Percentiles rank a stretch among this genome's conserved stretches.
These are phyloP conservation scores for Chlamydotis undulata DNA, from an alignment of 2,113 vertebrate species.

Conservation along the genomic window DNA sequence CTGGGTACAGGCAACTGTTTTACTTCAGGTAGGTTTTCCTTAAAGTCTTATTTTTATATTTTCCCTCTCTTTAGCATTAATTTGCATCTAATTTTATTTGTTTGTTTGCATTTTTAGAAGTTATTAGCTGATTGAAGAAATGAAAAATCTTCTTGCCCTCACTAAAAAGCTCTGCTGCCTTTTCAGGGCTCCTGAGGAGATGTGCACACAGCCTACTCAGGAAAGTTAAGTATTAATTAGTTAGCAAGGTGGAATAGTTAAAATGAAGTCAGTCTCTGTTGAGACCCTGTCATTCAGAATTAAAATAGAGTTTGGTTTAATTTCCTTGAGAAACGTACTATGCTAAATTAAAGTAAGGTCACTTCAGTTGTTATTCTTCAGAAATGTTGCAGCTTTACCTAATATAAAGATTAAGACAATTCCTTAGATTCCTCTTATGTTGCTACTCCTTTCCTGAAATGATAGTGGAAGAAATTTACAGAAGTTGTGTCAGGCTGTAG, in stretches of 20 bases:
- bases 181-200: background rate
- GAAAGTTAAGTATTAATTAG: conserved; percentile 27
- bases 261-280: background rate
- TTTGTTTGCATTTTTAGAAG: background rate
- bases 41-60: background rate
- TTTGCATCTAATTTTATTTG: background rate
- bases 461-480: background rate
- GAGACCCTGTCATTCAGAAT: background rate
- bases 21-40: background rate
- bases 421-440: background rate
- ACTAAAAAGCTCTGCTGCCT: background rate
- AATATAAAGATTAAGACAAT: background rate
- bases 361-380: background rate
- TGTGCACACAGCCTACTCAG: background rate
- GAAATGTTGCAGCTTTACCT: background rate
- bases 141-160: background rate
- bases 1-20: background rate
- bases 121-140: background rate
- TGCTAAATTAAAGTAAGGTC: background rate
- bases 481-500: background rate
- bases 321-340: conserved; percentile 9
- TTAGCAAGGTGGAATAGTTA: conserved; percentile 1
- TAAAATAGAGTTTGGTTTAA: background rate
- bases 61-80: background rate
- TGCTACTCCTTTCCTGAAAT: background rate